These are phyloP conservation scores for Timema cristinae DNA, from an alignment of 2,888 invertebrate species.

Conservation along the genomic window DNA sequence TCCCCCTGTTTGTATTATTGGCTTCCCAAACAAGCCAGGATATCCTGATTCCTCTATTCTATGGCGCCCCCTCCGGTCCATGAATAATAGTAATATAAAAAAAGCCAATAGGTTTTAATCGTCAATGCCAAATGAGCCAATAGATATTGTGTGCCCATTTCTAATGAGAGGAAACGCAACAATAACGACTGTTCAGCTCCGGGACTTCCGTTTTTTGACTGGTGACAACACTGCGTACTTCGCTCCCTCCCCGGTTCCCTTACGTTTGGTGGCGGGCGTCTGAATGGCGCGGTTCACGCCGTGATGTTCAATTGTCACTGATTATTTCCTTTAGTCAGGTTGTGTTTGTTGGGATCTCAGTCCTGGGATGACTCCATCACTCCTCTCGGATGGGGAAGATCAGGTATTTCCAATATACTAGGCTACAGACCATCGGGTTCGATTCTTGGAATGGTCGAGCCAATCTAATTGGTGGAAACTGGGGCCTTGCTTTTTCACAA, in stretches of 20 bases:
- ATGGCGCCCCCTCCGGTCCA: neutral
- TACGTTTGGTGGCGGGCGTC: neutral
- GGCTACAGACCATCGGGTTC: too few relatives aligned
- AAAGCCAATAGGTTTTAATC: slow-evolving; percentile 26
- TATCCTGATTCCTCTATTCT: slow-evolving; percentile 29
- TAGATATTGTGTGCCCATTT: slow-evolving; percentile 21
- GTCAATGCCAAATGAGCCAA: slow-evolving; percentile 26
- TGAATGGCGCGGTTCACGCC: too few relatives aligned
- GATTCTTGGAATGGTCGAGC: too few relatives aligned
- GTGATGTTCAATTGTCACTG: too few relatives aligned
- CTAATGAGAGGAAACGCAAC: slow-evolving; percentile 29
- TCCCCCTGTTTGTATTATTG: slow-evolving; percentile 20
- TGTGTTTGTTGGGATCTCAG: too few relatives aligned
- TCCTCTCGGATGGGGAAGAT: too few relatives aligned
- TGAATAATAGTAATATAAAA: slow-evolving; percentile 6
- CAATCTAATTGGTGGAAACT: too few relatives aligned
- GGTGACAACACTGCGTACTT: too few relatives aligned
- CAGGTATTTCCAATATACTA: too few relatives aligned
- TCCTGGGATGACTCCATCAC: too few relatives aligned
- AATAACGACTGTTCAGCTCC: slow-evolving; percentile 21
- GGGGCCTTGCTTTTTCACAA: too few relatives aligned
- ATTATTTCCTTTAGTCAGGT: too few relatives aligned
- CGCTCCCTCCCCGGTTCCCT: neutral
- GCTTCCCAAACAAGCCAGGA: slow-evolving; percentile 22
- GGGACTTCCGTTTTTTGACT: neutral